Conservation (phyloP, 2,888 invertebrate species). For the Eurois occulta region DNA sequence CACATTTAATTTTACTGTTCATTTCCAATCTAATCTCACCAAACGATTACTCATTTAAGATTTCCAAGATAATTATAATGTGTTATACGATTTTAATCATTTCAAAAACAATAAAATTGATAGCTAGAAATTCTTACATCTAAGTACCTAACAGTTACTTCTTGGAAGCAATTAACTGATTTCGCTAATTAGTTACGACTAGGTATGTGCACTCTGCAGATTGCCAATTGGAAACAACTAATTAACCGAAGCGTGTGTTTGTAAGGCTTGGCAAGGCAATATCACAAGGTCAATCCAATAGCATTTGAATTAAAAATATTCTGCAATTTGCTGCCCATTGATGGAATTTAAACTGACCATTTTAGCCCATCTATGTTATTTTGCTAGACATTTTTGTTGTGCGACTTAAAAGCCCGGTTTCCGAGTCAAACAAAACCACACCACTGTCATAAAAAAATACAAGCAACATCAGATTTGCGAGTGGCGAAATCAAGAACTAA, state of each 20-base stretch:
- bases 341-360: background rate
- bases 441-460: background rate
- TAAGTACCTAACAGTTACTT: background rate
- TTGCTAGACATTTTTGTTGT: background rate
- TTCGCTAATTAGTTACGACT: background rate
- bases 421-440: conserved; percentile 2
- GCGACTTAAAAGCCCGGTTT: conserved; percentile 32
- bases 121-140: background rate
- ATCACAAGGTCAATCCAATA: too few species aligned
- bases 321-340: background rate
- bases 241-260: background rate
- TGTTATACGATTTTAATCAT: background rate
- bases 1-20: conserved; percentile 8
- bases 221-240: background rate
- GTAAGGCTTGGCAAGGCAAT: background rate
- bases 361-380: background rate
- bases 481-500: conserved; percentile 46
- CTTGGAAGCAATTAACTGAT: background rate
- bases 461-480: conserved; percentile 10
- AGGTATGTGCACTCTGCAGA: background rate
- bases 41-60: background rate
- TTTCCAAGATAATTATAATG: background rate
- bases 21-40: conserved; percentile 6
- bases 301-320: background rate
- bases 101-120: background rate